Evolutionary conservation across 2,888 invertebrate species (phyloP).

Genomic region (Cryptocephalus primarius): DNA sequence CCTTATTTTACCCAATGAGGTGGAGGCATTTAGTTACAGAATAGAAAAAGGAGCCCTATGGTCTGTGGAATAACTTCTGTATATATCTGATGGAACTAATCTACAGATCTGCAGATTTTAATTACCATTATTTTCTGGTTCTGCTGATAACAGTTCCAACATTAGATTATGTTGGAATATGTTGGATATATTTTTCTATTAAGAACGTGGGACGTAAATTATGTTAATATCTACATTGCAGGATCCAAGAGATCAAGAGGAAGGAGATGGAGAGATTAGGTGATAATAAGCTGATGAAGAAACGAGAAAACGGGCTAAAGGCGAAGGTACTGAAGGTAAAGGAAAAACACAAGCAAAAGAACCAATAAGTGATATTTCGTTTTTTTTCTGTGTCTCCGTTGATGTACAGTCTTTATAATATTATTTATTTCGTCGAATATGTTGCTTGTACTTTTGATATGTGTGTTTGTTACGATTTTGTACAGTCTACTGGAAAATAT

Average conservation of each 20-base stretch:
- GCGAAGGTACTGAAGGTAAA: slow-evolving; percentile 49
- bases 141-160: no score
- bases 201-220: not conserved
- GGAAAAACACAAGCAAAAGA: slow-evolving; percentile 20
- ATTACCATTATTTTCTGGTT: no score
- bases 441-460: slow-evolving; percentile 8
- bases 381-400: slow-evolving; percentile 2
- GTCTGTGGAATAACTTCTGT: no score
- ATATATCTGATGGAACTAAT: no score
- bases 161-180: no score
- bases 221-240: slow-evolving; percentile 18
- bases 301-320: slow-evolving; percentile 55
- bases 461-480: slow-evolving; percentile 13
- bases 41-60: no score
- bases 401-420: slow-evolving; percentile 6
- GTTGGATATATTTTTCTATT: no score
- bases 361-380: slow-evolving; percentile 9
- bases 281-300: slow-evolving; percentile 47
- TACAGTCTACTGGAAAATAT: slow-evolving; percentile 10
- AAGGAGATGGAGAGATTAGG: slow-evolving; percentile 39
- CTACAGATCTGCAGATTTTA: no score
- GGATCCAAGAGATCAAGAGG: slow-evolving; percentile 51
- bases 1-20: no score
- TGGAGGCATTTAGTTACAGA: no score
- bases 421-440: slow-evolving; percentile 16